Base-by-base conservation (phyloP, 2,797 vertebrate species). In the Brachyrhaphis roseni region DNA sequence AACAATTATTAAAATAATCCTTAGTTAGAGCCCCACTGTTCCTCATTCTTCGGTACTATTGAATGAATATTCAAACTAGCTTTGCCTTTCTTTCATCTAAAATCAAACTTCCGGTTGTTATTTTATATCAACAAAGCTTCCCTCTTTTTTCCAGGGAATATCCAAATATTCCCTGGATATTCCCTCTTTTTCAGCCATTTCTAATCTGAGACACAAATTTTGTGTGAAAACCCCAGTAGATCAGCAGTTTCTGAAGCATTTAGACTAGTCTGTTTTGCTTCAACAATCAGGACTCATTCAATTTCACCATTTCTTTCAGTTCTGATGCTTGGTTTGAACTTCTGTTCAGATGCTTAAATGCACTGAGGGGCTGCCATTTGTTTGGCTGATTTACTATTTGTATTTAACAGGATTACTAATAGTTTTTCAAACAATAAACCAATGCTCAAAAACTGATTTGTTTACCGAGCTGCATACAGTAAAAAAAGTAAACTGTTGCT, bases 311-410 rank as follows among this genome's bases (percentile, higher is more conserved):
- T 71, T 26, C 39, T 45, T n/a, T 43, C 23, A 5, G 11, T 43
- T 71, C 12, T 45, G 13, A 16, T 43, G 26, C 39, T 41, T 5
- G 8, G 18, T 43, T 41, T 70, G 23, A 41, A 5, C 39, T 45
- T 45, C 23, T 28, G 13, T n/a, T 15, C 26, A 13, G 64, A 70
- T 43, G 11, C 41, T 71, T 71, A 26, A 43, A n/a, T 13, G 20
- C 23, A 13, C 1, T 41, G 1, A 43, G 23, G 23, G 23, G 66
- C 20, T 10, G 13, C 68, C 26, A 16, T 28, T 46, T 46, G 41
- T 45, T 46, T 45, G 68, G 5, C 68, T 71, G 41, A 28, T 71
- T 71, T 15, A 71, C 68, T 71, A 28, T 71, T 45, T 71, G 26
- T 45, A 6, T 71, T 28, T 15, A 28, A 45, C 5, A 46, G 15